Evolutionary conservation across 2,888 invertebrate genomes (phyloP).

Genomic region (Rhopalosiphum nymphaeae): DNA sequence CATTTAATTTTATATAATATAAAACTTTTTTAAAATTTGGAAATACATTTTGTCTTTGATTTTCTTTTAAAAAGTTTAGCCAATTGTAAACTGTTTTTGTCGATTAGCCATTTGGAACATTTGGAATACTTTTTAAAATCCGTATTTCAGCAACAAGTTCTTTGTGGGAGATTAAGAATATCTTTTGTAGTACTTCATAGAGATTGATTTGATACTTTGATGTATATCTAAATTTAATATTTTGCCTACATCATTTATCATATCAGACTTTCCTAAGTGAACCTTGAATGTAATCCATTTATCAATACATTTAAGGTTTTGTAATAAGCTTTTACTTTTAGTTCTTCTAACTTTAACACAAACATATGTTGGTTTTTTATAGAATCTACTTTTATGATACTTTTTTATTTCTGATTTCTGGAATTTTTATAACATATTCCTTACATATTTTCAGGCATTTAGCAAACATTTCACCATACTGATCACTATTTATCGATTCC

Average conservation of each 20-base stretch:
- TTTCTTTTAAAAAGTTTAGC: neutral
- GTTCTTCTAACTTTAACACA: neutral
- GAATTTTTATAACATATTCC: neutral
- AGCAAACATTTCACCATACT: neutral
- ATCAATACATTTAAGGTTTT: neutral
- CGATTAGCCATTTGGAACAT: neutral
- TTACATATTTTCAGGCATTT: neutral
- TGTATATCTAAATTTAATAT: neutral
- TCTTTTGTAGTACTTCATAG: neutral
- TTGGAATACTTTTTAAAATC: neutral
- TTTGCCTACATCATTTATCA: neutral
- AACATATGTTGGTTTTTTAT: neutral
- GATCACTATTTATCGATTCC: neutral
- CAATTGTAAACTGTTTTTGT: neutral
- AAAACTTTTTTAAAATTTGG: neutral
- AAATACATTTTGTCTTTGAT: neutral
- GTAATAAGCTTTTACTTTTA: neutral
- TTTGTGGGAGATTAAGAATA: neutral
- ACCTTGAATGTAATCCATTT: slow-evolving; percentile 4
- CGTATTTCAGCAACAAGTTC: neutral
- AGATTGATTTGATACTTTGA: neutral
- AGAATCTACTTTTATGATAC: neutral
- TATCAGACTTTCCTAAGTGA: neutral
- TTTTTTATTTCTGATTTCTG: neutral
- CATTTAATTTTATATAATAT: neutral